Base-by-base conservation (phyloP, 2,113 vertebrate genomes). In the Pedetes capensis region DNA sequence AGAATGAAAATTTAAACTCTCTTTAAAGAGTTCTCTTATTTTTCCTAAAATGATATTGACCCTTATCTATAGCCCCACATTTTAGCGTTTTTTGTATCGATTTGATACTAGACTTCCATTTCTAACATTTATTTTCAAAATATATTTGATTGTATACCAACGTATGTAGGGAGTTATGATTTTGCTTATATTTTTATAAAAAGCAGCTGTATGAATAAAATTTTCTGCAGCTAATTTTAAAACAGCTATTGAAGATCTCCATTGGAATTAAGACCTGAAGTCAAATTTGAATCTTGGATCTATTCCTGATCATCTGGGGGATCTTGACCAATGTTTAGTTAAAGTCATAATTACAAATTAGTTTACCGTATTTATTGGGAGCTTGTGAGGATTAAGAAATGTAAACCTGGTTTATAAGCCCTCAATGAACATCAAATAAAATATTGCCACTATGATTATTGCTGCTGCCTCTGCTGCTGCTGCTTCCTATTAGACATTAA, bases 31-130 rank as follows among this genome's bases (percentile, higher is more conserved):
- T 1, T 44, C 86, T 61, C 9, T 71, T 47, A 55, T 75, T 87
- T 89, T 94, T 83, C 59, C 27, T 94, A 85, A 78, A 85, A 68
- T 44, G 25, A 32, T 72, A 69, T 2, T 87, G 2, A 47, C 27
- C 20, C 84, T 83, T 5, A 55, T 84, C 61, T 64, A 8, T 2
- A 83, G 2, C 6, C 1, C 84, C 18, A 34, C 53, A 59, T 84
- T 53, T 69, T 64, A 32, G 16, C 20, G 74, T 44, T 87, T 39
- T 87, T 53, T 18, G 3, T 78, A 51, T 64, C 27, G 61, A 85
- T 16, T 94, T 86, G 34, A 93, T 34, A n/a, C 39, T 71, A 55
- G 27, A 74, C 8, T 6, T 32, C 6, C 27, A 16, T 18, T 69
- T 72, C 66, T 66, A 63, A 63, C 23, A 8, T 29, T 2, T 39